These are phyloP conservation scores for Dendrolimus punctatus DNA, from an alignment of 1,140 invertebrate species.

Conservation along the genomic window DNA sequence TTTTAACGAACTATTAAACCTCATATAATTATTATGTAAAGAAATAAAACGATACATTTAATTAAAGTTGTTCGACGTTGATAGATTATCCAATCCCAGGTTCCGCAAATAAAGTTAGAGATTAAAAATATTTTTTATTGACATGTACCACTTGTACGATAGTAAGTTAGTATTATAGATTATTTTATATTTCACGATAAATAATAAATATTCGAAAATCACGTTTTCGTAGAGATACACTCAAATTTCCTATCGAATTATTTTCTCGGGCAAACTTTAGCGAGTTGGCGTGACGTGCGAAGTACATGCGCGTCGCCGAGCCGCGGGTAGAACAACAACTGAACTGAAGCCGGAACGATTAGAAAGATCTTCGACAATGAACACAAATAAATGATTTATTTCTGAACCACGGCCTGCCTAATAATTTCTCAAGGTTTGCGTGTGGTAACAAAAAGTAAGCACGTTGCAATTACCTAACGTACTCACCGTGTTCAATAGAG, in stretches of 20 bases:
- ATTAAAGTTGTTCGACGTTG: no score
- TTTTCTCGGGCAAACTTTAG: slow-evolving; percentile 4
- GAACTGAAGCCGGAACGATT: slow-evolving; percentile 41
- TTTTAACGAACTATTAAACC: no score
- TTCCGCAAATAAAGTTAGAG: no score
- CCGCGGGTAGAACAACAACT: slow-evolving; percentile 16
- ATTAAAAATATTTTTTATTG: no score
- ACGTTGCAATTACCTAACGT: slow-evolving; percentile 10
- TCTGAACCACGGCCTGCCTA: slow-evolving; percentile 11
- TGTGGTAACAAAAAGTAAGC: slow-evolving; percentile 13
- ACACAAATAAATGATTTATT: slow-evolving; percentile 18
- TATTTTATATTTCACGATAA: no score
- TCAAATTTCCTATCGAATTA: not conserved
- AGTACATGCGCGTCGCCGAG: slow-evolving; percentile 33
- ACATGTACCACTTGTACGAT: no score
- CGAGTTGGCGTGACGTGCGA: slow-evolving; percentile 2
- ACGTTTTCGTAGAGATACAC: no score
- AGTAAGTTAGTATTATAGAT: no score
- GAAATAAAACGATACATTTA: no score
- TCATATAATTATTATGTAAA: no score
- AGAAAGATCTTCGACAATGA: slow-evolving; percentile 29
- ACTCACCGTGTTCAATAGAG: slow-evolving; percentile 1
- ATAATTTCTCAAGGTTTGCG: slow-evolving; percentile 16
- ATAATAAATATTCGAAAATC: no score
- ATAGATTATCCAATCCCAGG: no score